Evolutionary conservation across 2,113 vertebrate genomes (phyloP).

Genomic region (Anser brachyrhynchus): DNA sequence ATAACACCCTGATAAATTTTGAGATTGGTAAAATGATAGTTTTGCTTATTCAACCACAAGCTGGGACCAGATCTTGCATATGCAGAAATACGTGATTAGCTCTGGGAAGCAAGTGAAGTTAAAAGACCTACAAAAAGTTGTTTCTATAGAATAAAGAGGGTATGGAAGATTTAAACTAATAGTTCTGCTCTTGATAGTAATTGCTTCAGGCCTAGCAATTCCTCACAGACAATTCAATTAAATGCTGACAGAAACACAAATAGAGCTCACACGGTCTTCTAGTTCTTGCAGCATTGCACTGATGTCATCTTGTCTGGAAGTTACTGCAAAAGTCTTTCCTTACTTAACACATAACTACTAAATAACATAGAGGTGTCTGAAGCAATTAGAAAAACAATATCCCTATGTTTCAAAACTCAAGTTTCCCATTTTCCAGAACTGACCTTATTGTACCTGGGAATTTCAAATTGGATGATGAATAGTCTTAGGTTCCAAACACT

Average conservation of each 20-base stretch:
- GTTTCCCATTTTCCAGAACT: neutral
- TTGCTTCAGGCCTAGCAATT: constrained; percentile 42
- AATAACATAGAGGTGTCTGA: neutral
- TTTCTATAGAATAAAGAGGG: neutral
- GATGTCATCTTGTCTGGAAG: constrained; percentile 43
- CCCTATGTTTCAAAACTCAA: neutral
- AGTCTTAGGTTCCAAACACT: neutral
- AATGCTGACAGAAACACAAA: constrained; percentile 63
- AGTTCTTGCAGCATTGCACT: neutral
- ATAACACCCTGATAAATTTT: neutral
- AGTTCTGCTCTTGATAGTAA: constrained; percentile 48
- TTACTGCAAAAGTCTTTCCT: neutral
- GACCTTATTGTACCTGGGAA: neutral
- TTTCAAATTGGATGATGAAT: neutral
- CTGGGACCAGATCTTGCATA: neutral
- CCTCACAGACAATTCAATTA: constrained; percentile 63
- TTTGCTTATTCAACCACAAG: neutral
- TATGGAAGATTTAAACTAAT: constrained; percentile 59
- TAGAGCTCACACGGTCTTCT: neutral
- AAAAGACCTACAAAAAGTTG: neutral
- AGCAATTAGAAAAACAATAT: constrained; percentile 37
- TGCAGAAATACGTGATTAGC: neutral
- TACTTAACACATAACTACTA: neutral
- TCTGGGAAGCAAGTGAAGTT: neutral
- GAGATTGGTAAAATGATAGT: neutral